Conservation (phyloP, 1,140 invertebrate species). For the Penaeus vannamei region DNA sequence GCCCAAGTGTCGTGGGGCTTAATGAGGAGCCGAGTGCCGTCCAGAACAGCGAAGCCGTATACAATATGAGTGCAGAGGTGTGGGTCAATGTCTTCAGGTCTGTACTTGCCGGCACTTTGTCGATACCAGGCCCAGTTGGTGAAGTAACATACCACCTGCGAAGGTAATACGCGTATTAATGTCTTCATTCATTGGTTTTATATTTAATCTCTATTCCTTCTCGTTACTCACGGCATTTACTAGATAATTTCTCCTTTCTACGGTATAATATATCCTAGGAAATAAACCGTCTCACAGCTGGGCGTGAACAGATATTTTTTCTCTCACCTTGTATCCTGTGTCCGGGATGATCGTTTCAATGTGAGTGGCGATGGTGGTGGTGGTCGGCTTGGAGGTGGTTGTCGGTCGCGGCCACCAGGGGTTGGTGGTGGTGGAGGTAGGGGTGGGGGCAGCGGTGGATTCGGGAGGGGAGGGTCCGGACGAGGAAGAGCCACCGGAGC, state of each 20-base stretch:
- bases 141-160: constrained; percentile 83
- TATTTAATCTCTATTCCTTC: too few species aligned
- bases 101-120: constrained; percentile 84
- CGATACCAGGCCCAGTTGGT: constrained; percentile 93
- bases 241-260: too few species aligned
- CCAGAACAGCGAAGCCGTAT: constrained; percentile 91
- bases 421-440: not conserved
- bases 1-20: constrained; percentile 91
- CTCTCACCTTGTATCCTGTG: constrained; percentile 72
- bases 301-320: not conserved
- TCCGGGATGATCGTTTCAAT: constrained; percentile 48
- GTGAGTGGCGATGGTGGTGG: not conserved
- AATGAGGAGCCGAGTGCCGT: constrained; percentile 83
- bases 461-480: not conserved
- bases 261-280: too few species aligned
- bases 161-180: constrained; percentile 72
- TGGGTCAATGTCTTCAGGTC: constrained; percentile 88
- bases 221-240: too few species aligned
- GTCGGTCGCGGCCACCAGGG: too few species aligned
- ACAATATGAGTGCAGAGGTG: constrained; percentile 91
- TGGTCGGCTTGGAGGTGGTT: not conserved
- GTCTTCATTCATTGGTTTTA: too few species aligned
- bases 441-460: not conserved
- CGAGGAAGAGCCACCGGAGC: not conserved
- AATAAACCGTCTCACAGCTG: too few species aligned